Conservation (phyloP, 2,797 vertebrate species). For the Florisuga fusca region DNA sequence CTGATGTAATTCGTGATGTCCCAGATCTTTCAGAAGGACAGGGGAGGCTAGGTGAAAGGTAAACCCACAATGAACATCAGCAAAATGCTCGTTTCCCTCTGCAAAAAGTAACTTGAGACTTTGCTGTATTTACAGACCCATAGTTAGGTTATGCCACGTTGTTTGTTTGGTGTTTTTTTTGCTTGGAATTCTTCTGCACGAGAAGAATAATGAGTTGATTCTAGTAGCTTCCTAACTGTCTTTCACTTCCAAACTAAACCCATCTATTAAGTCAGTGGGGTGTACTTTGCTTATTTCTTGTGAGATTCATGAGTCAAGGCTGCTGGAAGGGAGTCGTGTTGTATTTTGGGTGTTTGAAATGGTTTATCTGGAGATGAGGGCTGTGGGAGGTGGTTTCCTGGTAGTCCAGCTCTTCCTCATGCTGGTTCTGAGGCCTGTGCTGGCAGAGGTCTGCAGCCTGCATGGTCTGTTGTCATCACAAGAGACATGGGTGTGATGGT, state of each 20-base stretch:
- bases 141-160: background rate
- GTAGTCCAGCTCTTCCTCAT: background rate
- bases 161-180: background rate
- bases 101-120: background rate
- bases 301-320: background rate
- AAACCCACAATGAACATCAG: background rate
- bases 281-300: fast-evolving
- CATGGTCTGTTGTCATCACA: background rate
- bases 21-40: background rate
- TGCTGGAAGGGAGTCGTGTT: background rate
- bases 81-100: background rate
- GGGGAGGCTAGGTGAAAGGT: background rate
- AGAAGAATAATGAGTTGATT: background rate
- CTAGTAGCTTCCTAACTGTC: background rate
- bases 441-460: background rate
- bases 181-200: background rate
- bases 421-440: background rate
- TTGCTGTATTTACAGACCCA: background rate
- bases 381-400: slow-evolving; percentile 47
- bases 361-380: slow-evolving; percentile 1
- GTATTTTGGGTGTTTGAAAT: background rate
- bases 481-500: background rate
- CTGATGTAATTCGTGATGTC: background rate
- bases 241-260: background rate
- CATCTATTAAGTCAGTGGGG: background rate